Evolutionary conservation across 2,797 vertebrate species (phyloP).

Genomic region (Chloroceryle inda): DNA sequence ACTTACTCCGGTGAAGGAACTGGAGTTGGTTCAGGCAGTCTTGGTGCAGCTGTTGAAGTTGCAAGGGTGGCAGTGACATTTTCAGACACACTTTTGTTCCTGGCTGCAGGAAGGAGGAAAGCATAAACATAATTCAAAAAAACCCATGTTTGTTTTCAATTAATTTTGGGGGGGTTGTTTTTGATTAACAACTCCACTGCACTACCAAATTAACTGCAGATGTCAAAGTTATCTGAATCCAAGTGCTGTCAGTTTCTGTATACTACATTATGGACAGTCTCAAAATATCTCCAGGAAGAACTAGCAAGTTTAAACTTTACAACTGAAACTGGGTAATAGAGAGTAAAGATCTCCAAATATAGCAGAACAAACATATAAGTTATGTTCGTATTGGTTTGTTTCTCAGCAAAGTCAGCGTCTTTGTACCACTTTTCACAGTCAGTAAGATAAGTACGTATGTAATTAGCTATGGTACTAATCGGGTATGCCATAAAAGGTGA

Average conservation of each 20-base stretch:
- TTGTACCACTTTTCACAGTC: not conserved
- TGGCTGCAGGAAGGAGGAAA: slow-evolving; percentile 57
- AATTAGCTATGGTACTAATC: not conserved
- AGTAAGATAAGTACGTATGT: not conserved
- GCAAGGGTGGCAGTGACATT: slow-evolving; percentile 74
- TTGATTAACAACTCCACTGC: not conserved
- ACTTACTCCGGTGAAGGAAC: slow-evolving; percentile 82
- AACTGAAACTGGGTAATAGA: not conserved
- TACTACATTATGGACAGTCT: not conserved
- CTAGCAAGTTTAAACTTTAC: not conserved
- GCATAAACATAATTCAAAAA: not conserved
- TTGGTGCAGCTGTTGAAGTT: slow-evolving; percentile 44
- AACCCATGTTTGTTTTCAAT: not conserved
- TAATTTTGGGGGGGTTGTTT: not conserved
- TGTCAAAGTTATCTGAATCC: not conserved
- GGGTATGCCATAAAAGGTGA: not conserved
- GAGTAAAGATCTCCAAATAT: not conserved
- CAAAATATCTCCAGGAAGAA: not conserved
- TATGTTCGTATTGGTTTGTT: not conserved
- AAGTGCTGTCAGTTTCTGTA: not conserved
- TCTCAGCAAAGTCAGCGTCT: not conserved
- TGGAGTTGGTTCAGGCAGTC: slow-evolving; percentile 71
- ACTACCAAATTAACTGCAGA: not conserved
- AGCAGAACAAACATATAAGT: not conserved
- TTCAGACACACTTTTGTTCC: slow-evolving; percentile 80